Evolutionary conservation across 2,113 vertebrate species (phyloP).

Genomic region (Echinops telfairi): DNA sequence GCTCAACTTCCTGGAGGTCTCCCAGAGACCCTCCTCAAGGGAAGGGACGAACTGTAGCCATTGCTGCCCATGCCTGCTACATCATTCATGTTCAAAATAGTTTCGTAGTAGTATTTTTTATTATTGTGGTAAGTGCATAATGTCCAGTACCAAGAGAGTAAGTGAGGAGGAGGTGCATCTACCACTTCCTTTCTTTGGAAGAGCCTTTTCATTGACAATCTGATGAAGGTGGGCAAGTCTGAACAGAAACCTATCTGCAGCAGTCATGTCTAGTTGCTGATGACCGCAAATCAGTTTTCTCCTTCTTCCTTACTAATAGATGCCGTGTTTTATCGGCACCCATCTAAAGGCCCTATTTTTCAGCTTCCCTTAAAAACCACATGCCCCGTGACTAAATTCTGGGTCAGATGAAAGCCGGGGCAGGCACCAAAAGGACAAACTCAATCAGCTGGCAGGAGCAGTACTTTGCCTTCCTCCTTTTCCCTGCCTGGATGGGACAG

Average conservation of each 20-base stretch:
- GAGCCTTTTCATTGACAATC: constrained; percentile 30
- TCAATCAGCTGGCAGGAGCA: not conserved
- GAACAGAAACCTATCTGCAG: not conserved
- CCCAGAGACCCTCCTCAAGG: not conserved
- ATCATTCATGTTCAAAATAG: not conserved
- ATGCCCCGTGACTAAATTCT: constrained; percentile 3
- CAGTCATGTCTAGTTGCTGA: not conserved
- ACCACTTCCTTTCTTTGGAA: not conserved
- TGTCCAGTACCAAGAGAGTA: not conserved
- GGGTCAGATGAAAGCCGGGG: not conserved
- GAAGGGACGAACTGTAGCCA: not conserved
- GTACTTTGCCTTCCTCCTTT: not conserved
- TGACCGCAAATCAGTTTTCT: not conserved
- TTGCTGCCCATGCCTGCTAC: not conserved
- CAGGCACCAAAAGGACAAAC: not conserved
- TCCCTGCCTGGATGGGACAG: constrained; percentile 3
- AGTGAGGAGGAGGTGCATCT: not conserved
- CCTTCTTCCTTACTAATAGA: constrained; percentile 34
- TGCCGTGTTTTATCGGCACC: not conserved
- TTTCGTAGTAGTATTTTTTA: not conserved
- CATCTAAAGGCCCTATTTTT: not conserved
- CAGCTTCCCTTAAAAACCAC: not conserved
- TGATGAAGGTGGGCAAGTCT: not conserved
- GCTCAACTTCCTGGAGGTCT: not conserved
- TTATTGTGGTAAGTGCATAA: not conserved